A percentile compares a stretch with the other conserved stretches of the same genome.
These are phyloP conservation scores for Platorchestia sp. DNA, from an alignment of 1,140 invertebrate genomes.

Conservation along the genomic window DNA sequence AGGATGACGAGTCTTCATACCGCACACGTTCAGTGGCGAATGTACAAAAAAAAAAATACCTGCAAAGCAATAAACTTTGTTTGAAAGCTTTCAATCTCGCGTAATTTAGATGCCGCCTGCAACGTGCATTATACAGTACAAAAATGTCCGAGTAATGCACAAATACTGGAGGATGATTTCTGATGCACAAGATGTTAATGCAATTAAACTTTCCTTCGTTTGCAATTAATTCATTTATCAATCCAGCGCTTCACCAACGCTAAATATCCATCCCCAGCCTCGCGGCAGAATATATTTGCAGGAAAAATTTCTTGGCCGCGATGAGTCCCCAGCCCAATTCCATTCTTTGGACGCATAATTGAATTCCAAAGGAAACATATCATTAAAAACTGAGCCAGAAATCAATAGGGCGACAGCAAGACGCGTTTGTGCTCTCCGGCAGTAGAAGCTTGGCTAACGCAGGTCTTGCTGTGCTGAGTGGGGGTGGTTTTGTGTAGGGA, in stretches of 20 bases:
- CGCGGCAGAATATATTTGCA: conserved; percentile 37
- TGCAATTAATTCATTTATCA: background rate
- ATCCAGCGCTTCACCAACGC: background rate
- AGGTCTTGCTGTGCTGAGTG: background rate
- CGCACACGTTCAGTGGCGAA: too few relatives aligned
- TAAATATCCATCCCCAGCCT: background rate
- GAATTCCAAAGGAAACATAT: conserved; percentile 55
- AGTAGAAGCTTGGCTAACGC: background rate
- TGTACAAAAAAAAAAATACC: too few relatives aligned
- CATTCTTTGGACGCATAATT: conserved; percentile 52
- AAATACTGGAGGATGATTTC: background rate
- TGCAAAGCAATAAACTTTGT: too few relatives aligned
- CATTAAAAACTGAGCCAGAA: conserved; percentile 44
- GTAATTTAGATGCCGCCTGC: too few relatives aligned
- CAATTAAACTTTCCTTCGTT: background rate
- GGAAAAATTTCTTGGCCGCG: background rate
- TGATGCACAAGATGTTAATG: background rate
- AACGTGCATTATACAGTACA: background rate
- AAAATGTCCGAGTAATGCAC: too few relatives aligned
- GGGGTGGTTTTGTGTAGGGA: background rate
- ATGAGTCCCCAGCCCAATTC: conserved; percentile 50
- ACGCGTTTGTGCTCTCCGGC: background rate
- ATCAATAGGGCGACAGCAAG: conserved; percentile 29
- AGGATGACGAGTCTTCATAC: too few relatives aligned
- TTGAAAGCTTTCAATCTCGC: too few relatives aligned